Percentiles rank a stretch among this genome's conserved stretches.
Conservation (phyloP, 2,888 invertebrate genomes). For the Cataglyphis livida region DNA sequence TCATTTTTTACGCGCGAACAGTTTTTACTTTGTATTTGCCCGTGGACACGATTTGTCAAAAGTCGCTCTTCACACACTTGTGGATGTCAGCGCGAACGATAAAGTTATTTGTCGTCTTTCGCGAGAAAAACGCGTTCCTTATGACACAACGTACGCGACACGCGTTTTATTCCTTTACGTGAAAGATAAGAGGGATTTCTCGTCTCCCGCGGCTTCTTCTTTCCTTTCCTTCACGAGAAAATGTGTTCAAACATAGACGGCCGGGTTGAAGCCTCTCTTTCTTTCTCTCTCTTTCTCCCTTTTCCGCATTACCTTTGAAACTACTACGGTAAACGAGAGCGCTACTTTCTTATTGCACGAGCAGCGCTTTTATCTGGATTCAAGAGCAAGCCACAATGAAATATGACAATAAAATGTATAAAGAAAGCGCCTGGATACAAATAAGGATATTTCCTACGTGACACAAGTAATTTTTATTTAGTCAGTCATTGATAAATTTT, state of each 20-base stretch:
- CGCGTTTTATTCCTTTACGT: conserved; percentile 59
- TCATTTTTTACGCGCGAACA: conserved; percentile 18
- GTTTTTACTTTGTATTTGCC: conserved; percentile 22
- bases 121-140: conserved; percentile 48
- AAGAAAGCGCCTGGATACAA: not conserved
- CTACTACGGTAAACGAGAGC: conserved; percentile 48
- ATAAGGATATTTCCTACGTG: not conserved
- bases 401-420: conserved; percentile 7
- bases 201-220: conserved; percentile 20
- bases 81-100: conserved; percentile 42
- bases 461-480: not conserved
- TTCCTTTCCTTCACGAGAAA: not conserved
- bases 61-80: conserved; percentile 34
- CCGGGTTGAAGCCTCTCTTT: conserved; percentile 50
- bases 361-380: conserved; percentile 23
- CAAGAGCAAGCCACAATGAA: not conserved
- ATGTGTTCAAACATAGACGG: conserved; percentile 61
- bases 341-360: conserved; percentile 32
- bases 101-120: conserved; percentile 48
- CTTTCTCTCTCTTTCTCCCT: not conserved
- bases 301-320: conserved; percentile 59
- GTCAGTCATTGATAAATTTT: not conserved
- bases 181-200: conserved; percentile 57
- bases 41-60: conserved; percentile 46
- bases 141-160: conserved; percentile 49